Evolutionary conservation across 2,113 vertebrate genomes (phyloP).

Genomic region (Oxyura jamaicensis): DNA sequence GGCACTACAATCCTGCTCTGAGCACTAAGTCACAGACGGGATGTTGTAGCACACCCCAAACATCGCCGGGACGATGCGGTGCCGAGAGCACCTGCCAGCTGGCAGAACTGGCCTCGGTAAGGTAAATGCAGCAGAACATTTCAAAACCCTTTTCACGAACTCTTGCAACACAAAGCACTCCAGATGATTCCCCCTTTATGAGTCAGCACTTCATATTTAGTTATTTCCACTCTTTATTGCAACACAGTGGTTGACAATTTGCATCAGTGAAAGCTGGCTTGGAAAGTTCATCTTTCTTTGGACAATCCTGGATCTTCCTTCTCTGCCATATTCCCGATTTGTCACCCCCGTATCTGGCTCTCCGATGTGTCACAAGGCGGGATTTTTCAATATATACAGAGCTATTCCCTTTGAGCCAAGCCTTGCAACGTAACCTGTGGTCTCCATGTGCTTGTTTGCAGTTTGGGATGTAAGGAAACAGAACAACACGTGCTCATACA

Average conservation of each 20-base stretch:
- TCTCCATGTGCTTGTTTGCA: background rate
- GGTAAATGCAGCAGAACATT: conserved; percentile 22
- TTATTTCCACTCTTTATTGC: conserved; percentile 26
- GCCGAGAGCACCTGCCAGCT: background rate
- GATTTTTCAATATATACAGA: background rate
- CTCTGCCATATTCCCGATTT: background rate
- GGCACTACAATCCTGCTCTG: background rate
- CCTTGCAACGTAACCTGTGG: background rate
- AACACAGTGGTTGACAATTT: background rate
- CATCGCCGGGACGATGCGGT: background rate
- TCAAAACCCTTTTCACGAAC: conserved; percentile 33
- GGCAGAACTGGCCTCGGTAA: background rate
- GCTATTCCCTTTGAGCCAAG: background rate
- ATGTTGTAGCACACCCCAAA: background rate
- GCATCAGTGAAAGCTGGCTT: conserved; percentile 9
- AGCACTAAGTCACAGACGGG: rapidly evolving
- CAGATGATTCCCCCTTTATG: background rate
- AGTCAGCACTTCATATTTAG: conserved; percentile 19
- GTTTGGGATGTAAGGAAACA: background rate
- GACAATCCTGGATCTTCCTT: background rate
- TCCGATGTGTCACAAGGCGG: background rate
- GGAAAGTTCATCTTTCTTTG: conserved; percentile 43
- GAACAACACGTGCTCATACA: background rate
- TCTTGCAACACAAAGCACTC: conserved; percentile 40
- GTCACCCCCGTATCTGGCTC: background rate